A percentile compares a stretch with the other conserved stretches of the same genome.
Evolutionary conservation across 2,797 vertebrate species (phyloP).

Genomic region (Intellagama lesueurii): DNA sequence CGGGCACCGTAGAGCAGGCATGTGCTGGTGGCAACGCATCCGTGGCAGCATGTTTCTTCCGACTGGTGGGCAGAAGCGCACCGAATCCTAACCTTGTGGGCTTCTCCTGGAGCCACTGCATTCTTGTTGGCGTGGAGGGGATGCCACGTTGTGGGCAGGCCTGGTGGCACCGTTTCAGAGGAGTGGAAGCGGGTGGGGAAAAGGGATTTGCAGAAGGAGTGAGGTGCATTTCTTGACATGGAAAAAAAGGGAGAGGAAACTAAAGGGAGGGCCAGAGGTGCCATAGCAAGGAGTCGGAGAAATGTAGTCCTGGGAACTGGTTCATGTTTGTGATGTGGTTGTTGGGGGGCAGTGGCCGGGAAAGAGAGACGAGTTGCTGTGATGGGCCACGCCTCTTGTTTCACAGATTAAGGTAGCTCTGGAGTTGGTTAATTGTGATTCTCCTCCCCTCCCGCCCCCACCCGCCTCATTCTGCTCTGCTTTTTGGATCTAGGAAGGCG

Average conservation of each 20-base stretch:
- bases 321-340: conserved; percentile 8
- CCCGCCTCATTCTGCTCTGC: neutral
- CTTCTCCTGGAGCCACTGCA: neutral
- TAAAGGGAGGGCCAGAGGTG: neutral
- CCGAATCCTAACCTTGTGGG: fast-evolving
- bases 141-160: conserved; percentile 7
- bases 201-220: neutral
- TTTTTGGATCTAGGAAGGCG: conserved; percentile 43
- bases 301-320: too few relatives aligned
- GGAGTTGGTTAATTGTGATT: conserved; percentile 13
- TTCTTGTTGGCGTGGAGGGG: fast-evolving
- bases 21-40: fast-evolving
- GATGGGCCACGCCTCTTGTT: fast-evolving
- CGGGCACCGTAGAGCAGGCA: fast-evolving
- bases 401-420: neutral
- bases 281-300: neutral
- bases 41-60: neutral
- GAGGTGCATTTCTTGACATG: conserved; percentile 48
- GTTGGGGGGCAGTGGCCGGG: neutral
- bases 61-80: neutral
- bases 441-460: neutral
- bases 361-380: neutral
- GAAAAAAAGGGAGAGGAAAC: conserved; percentile 51
- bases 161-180: neutral
- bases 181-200: conserved; percentile 10